Evolutionary conservation across 2,113 vertebrate genomes (phyloP).

Genomic region (Ia io): DNA sequence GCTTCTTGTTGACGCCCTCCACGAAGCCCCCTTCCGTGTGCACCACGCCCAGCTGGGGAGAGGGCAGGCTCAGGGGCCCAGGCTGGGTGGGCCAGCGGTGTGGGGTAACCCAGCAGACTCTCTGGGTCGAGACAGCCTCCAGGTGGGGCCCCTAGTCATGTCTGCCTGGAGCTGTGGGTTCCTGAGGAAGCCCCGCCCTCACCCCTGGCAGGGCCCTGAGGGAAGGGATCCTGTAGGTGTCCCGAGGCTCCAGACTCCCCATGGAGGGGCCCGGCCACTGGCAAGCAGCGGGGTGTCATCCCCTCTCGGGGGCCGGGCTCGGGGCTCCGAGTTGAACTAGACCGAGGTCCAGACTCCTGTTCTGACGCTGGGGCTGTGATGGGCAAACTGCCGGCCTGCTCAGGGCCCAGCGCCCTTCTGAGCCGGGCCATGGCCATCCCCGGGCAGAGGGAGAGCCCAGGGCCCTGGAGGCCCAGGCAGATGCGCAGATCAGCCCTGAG

Average conservation of each 20-base stretch:
- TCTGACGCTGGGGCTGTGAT: neutral
- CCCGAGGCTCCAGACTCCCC: neutral
- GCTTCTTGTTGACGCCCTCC: constrained; percentile 84
- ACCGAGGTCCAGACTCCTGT: neutral
- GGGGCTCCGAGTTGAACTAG: neutral
- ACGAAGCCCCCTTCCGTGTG: constrained; percentile 93
- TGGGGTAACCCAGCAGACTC: fast-evolving
- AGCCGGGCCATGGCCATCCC: no score
- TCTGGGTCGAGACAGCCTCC: neutral
- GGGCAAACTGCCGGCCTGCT: no score
- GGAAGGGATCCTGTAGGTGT: fast-evolving
- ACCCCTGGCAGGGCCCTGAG: fast-evolving
- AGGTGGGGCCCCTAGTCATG: neutral
- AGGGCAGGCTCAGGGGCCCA: neutral
- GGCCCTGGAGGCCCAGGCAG: no score
- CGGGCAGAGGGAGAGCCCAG: neutral
- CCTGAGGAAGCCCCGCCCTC: neutral
- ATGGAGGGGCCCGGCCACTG: neutral
- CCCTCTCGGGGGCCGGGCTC: fast-evolving
- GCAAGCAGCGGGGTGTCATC: neutral
- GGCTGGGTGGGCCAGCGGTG: fast-evolving
- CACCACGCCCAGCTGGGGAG: constrained; percentile 89
- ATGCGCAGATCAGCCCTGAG: neutral
- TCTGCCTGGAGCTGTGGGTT: fast-evolving
- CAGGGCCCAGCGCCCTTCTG: no score